Evolutionary conservation across 2,888 invertebrate species (phyloP), one percentile per base, ranked within the genome.

Genomic region (Caenorhabditis sp.): DNA sequence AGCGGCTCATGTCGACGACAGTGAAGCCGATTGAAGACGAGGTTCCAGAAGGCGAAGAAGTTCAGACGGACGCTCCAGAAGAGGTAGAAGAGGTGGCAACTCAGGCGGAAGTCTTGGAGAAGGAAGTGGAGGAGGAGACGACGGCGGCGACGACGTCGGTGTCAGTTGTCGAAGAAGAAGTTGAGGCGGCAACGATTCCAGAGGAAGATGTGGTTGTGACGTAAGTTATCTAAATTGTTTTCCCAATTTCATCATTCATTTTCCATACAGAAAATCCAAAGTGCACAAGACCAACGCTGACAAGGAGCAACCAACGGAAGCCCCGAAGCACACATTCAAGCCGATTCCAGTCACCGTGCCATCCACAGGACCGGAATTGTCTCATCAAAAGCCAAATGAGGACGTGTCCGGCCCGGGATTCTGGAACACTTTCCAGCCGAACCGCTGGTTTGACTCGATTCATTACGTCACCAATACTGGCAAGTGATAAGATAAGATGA

Each of bases 381-480:
- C 87, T n/a, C 84, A 83, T 69, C 85, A 86, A 61, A 86, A 86
- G 67, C 86, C 86, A 24, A 82, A 79, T 47, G 84, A 82, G 32
- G 80, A 78, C 32, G 53, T 58, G 4, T 67, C 78, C 28, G 69
- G 64, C 20, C 85, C 83, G 20, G 89, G 87, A 9, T 90, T 90
- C 81, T 90, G 90, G 90, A 90, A 88, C 72, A 80, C 87, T 61
- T 90, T 90, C 83, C 90, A 90, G 77, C 90, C 90, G 13, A 90
- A 89, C 40, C 82, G 89, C 24, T 90, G 90, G 90, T 90, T 87
- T 71, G 87, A 90, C 71, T 86, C 90, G 20, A 87, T 90, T 32
- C 90, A 90, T 78, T 89, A 90, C 84, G 84, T 90, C 68, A 90
- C 90, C 51, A 90, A 90, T 82, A 90, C 90, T 35, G 90, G 90